Evolutionary conservation across 2,888 invertebrate species (phyloP).

Genomic region (Troglohyphantes excavatus): DNA sequence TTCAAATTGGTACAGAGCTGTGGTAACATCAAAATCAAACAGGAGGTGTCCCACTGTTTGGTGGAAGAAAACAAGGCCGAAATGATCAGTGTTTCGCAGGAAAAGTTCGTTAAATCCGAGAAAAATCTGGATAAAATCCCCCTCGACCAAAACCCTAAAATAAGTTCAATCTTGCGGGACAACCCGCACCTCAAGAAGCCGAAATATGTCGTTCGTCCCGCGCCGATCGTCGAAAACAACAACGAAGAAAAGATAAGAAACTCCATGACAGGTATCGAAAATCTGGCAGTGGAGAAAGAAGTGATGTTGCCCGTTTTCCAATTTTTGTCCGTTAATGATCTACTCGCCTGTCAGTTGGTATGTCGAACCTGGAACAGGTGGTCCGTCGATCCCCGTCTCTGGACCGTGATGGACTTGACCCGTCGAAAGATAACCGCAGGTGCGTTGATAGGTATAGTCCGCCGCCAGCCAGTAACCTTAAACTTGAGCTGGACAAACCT

Average conservation of each 20-base stretch:
- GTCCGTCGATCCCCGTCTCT: conserved; percentile 91
- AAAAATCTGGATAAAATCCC: conserved; percentile 52
- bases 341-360: conserved; percentile 88
- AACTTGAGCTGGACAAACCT: conserved; percentile 94
- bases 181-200: conserved; percentile 80
- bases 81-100: conserved; percentile 21
- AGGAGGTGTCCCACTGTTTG: conserved; percentile 59
- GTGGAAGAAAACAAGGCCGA: conserved; percentile 65
- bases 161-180: conserved; percentile 68
- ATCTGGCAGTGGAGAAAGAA: conserved; percentile 81
- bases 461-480: conserved; percentile 93
- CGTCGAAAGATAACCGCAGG: conserved; percentile 85
- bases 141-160: conserved; percentile 63
- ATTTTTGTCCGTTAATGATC: conserved; percentile 82
- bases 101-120: conserved; percentile 51
- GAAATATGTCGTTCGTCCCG: conserved; percentile 80
- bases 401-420: conserved; percentile 92
- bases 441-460: conserved; percentile 89
- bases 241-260: conserved; percentile 74
- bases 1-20: conserved; percentile 44
- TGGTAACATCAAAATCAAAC: conserved; percentile 67
- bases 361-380: conserved; percentile 95
- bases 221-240: conserved; percentile 78
- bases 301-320: conserved; percentile 83
- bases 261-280: conserved; percentile 71